Evolutionary conservation across 1,140 invertebrate species (phyloP).

Genomic region (Drosophila ficusphila): DNA sequence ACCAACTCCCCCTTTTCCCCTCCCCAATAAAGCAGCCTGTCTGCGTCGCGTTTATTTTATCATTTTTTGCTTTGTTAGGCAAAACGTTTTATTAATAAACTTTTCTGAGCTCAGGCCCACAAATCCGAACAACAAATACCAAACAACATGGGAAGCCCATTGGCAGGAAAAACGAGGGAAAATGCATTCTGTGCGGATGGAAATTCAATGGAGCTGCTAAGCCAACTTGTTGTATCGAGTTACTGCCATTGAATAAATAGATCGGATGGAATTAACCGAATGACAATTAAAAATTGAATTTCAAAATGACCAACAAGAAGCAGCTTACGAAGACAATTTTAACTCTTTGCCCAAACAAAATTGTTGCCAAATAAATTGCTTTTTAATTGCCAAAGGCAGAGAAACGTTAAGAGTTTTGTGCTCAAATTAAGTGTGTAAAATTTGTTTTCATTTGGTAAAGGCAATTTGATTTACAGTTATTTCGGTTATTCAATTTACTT

Average conservation of each 20-base stretch:
- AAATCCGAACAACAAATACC: slow-evolving; percentile 45
- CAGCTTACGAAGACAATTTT: slow-evolving; percentile 25
- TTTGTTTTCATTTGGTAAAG: slow-evolving; percentile 29
- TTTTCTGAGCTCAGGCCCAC: slow-evolving; percentile 37
- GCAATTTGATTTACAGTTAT: slow-evolving; percentile 18
- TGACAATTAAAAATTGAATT: slow-evolving; percentile 26
- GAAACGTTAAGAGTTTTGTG: slow-evolving; percentile 3
- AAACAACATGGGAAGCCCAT: slow-evolving; percentile 31
- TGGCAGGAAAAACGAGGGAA: slow-evolving; percentile 20
- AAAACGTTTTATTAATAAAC: slow-evolving; percentile 60
- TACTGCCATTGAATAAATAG: slow-evolving; percentile 6
- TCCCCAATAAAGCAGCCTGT: slow-evolving; percentile 4
- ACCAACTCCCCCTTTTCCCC: background rate
- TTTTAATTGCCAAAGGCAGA: slow-evolving; percentile 55
- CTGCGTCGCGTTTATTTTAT: slow-evolving; percentile 69
- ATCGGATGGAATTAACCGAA: slow-evolving; percentile 50
- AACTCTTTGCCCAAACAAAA: slow-evolving; percentile 25
- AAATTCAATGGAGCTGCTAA: slow-evolving; percentile 31
- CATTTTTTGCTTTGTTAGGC: slow-evolving; percentile 57
- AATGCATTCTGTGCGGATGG: slow-evolving; percentile 25
- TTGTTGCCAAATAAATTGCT: slow-evolving; percentile 61
- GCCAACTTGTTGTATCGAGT: slow-evolving; percentile 7
- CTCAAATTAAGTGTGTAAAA: slow-evolving; percentile 52
- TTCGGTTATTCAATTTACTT: slow-evolving; percentile 35
- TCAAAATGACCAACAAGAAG: slow-evolving; percentile 4